Evolutionary conservation across 2,888 invertebrate genomes (phyloP).

Genomic region (Pteria penguin): DNA sequence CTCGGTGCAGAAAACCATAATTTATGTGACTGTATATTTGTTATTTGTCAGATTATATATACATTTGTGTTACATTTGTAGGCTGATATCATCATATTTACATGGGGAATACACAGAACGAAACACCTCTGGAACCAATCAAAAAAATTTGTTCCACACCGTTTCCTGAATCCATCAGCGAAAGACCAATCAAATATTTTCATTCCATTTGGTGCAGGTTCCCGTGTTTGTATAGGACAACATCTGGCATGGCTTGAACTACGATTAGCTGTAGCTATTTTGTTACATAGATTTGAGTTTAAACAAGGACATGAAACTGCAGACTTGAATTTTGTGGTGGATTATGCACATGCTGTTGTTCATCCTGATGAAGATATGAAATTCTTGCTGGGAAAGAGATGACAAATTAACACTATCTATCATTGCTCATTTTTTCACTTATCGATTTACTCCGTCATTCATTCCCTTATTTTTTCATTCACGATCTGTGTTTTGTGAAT

Average conservation of each 20-base stretch:
- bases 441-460: too few relatives aligned
- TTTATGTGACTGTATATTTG: too few relatives aligned
- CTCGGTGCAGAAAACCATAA: too few relatives aligned
- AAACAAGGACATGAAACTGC: slow-evolving; percentile 48
- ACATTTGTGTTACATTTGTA: too few relatives aligned
- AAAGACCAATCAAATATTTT: slow-evolving; percentile 46
- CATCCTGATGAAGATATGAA: slow-evolving; percentile 62
- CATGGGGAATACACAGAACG: slow-evolving; percentile 65
- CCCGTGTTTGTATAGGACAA: slow-evolving; percentile 65
- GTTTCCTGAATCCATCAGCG: slow-evolving; percentile 43
- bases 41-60: too few relatives aligned
- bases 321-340: slow-evolving; percentile 57
- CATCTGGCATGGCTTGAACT: slow-evolving; percentile 62
- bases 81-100: slow-evolving; percentile 61
- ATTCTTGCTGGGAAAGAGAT: slow-evolving; percentile 22
- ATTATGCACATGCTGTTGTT: slow-evolving; percentile 66
- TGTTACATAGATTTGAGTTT: slow-evolving; percentile 54
- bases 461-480: too few relatives aligned
- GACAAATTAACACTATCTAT: not conserved
- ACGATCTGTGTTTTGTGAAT: too few relatives aligned
- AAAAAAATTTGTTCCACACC: slow-evolving; percentile 55
- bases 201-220: slow-evolving; percentile 66
- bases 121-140: slow-evolving; percentile 47
- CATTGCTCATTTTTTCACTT: too few relatives aligned
- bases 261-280: slow-evolving; percentile 54